Conservation (phyloP, 1,140 invertebrate genomes). For the Drosophila gunungcola region DNA sequence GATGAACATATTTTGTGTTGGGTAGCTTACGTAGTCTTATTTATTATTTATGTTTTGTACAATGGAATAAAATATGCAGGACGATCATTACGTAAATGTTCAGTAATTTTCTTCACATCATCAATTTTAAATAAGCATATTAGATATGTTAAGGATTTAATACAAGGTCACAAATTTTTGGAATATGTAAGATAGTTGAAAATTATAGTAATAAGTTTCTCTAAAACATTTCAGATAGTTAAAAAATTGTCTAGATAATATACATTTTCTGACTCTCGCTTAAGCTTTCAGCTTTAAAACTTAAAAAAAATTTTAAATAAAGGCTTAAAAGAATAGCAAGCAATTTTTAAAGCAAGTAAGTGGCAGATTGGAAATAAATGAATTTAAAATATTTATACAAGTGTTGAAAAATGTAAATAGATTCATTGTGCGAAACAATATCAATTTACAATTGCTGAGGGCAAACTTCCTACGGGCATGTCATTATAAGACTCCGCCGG, state of each 20-base stretch:
- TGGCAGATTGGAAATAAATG: background rate
- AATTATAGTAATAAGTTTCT: no score
- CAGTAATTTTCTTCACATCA: background rate
- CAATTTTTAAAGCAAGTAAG: no score
- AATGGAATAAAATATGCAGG: background rate
- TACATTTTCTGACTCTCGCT: no score
- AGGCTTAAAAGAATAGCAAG: no score
- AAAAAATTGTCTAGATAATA: no score
- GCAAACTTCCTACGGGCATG: conserved; percentile 40
- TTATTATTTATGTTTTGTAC: conserved; percentile 15
- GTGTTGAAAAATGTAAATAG: background rate
- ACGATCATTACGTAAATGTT: background rate
- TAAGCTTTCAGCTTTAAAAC: no score
- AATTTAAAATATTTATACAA: background rate
- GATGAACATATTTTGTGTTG: conserved; percentile 9
- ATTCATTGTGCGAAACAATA: background rate
- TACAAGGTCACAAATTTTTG: no score
- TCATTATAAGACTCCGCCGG: conserved; percentile 50
- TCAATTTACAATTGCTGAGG: conserved; percentile 18
- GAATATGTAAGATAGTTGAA: no score
- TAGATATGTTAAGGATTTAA: background rate
- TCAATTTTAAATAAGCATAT: background rate
- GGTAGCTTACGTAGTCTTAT: background rate
- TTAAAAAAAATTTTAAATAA: no score
- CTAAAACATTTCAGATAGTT: no score